These are phyloP conservation scores for Callocephalon fimbriatum DNA, from an alignment of 2,113 vertebrate genomes.

Conservation along the genomic window DNA sequence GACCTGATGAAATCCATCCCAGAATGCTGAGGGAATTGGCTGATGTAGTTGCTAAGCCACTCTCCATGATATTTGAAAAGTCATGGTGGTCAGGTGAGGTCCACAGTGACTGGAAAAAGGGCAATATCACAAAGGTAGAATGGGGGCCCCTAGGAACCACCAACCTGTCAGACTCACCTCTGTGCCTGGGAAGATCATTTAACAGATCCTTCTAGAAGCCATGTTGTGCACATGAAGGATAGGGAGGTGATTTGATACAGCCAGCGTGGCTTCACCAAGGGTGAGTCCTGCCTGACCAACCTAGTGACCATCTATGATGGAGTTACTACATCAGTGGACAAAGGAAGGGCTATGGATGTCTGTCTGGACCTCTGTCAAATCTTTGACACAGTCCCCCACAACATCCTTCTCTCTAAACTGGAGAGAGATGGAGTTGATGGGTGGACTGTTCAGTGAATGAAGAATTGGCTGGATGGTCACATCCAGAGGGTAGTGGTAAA, in stretches of 20 bases:
- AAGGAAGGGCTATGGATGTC: not conserved
- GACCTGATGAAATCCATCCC: not conserved
- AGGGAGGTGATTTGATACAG: not conserved
- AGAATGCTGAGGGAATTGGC: not conserved
- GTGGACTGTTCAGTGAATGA: not conserved
- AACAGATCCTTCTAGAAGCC: not conserved
- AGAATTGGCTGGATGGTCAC: not conserved
- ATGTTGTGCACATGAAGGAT: not conserved
- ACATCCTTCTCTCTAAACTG: not conserved
- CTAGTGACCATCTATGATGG: not conserved
- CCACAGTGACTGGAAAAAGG: not conserved
- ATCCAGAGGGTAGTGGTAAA: not conserved
- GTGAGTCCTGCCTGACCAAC: not conserved
- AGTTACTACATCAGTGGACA: not conserved
- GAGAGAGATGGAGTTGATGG: not conserved
- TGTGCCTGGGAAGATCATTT: not conserved
- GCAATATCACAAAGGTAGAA: not conserved
- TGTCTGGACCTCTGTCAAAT: not conserved
- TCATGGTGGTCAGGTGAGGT: not conserved
- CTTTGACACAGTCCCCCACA: not conserved
- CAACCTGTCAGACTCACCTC: not conserved
- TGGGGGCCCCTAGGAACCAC: not conserved
- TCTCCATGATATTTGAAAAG: not conserved
- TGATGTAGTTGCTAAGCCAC: not conserved
- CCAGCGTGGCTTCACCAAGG: not conserved